phyloP scores from a whole-genome alignment of 1,140 invertebrate species.

The Drosophila sproati region DNA sequence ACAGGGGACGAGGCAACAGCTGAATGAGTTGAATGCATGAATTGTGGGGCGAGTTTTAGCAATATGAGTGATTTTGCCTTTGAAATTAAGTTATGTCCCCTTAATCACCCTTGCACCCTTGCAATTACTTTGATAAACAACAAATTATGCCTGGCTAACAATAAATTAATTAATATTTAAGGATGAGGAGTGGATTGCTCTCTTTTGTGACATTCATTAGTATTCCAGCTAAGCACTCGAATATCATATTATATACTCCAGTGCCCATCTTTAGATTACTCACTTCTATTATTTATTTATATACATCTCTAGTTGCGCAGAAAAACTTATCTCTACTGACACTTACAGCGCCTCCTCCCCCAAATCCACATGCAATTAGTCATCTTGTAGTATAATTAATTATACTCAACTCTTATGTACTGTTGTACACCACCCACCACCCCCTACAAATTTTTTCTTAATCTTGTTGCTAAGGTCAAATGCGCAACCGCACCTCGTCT shows the following conservation, averaged over 20 bases:
- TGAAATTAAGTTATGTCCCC: not conserved
- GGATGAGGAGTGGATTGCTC: too few relatives aligned
- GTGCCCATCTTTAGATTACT: not conserved
- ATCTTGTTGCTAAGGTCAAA: constrained; percentile 16
- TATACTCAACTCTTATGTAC: not conserved
- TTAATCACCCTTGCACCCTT: too few relatives aligned
- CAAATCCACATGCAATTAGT: constrained; percentile 27
- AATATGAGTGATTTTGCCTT: not conserved
- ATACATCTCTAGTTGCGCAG: not conserved
- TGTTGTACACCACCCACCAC: too few relatives aligned
- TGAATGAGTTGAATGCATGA: constrained; percentile 10
- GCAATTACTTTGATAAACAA: not conserved
- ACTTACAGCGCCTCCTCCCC: not conserved
- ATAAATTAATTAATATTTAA: too few relatives aligned
- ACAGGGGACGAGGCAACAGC: constrained; percentile 12
- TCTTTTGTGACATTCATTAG: too few relatives aligned
- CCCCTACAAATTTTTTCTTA: not conserved
- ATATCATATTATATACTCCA: not conserved
- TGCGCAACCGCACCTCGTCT: not conserved
- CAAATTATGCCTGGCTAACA: not conserved
- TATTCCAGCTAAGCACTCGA: too few relatives aligned
- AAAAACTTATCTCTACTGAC: not conserved
- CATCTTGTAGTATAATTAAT: constrained; percentile 18
- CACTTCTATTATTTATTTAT: not conserved
- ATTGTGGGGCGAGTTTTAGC: constrained; percentile 33